These are phyloP conservation scores for Pycnomerus fuliginosus DNA, from an alignment of 2,888 invertebrate species.

Conservation along the genomic window DNA sequence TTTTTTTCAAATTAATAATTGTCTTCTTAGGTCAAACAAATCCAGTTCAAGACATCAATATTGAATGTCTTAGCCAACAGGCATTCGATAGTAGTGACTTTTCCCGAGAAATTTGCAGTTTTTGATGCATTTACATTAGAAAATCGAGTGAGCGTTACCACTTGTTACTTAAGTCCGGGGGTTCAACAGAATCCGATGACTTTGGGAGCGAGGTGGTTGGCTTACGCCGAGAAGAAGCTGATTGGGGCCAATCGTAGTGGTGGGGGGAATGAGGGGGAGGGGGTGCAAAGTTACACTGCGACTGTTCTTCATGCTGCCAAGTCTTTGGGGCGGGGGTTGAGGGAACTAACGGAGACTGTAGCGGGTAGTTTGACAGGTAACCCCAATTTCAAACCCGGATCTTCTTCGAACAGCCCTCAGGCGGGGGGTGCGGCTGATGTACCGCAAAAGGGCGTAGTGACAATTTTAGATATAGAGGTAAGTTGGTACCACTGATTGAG, in stretches of 20 bases:
- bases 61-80: slow-evolving; percentile 87
- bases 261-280: slow-evolving; percentile 75
- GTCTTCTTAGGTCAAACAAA: slow-evolving; percentile 70
- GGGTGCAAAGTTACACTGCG: slow-evolving; percentile 78
- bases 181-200: slow-evolving; percentile 80
- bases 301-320: slow-evolving; percentile 94
- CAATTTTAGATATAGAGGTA: slow-evolving; percentile 82
- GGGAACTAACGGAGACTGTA: slow-evolving; percentile 88
- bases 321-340: slow-evolving; percentile 85
- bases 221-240: slow-evolving; percentile 84
- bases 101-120: slow-evolving; percentile 86
- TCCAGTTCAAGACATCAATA: slow-evolving; percentile 89
- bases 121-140: slow-evolving; percentile 88
- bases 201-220: slow-evolving; percentile 81
- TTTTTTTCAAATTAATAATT: slow-evolving; percentile 3
- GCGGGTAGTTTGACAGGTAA: slow-evolving; percentile 85
- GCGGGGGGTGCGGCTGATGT: slow-evolving; percentile 53
- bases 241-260: slow-evolving; percentile 75
- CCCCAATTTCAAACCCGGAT: slow-evolving; percentile 49
- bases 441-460: slow-evolving; percentile 85
- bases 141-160: slow-evolving; percentile 82
- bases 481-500: too few relatives aligned
- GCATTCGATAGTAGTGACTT: slow-evolving; percentile 83
- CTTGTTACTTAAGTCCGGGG: slow-evolving; percentile 86
- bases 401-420: slow-evolving; percentile 42